Evolutionary conservation across 2,888 invertebrate species (phyloP).

Genomic region (Sphinx pinastri): DNA sequence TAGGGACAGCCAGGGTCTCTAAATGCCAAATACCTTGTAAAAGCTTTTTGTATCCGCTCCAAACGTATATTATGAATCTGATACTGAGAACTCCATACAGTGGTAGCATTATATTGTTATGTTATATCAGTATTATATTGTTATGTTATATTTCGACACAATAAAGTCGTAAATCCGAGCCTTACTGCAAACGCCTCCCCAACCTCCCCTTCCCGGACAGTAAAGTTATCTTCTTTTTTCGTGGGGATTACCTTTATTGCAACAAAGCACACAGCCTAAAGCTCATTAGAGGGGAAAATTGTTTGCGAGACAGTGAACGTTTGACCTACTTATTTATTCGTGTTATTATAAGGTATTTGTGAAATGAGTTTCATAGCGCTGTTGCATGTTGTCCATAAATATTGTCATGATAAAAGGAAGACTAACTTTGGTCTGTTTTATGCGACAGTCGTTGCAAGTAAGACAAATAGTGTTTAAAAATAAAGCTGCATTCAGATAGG

Average conservation of each 20-base stretch:
- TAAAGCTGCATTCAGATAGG: no score
- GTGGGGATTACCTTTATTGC: constrained; percentile 20
- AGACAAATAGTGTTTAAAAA: not conserved
- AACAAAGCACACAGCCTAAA: constrained; percentile 22
- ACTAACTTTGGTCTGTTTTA: no score
- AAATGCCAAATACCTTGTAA: no score
- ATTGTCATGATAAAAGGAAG: not conserved
- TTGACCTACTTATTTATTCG: constrained; percentile 14
- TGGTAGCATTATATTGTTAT: no score
- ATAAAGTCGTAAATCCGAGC: not conserved
- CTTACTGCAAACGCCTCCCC: not conserved
- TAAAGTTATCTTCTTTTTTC: constrained; percentile 22
- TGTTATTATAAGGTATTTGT: not conserved
- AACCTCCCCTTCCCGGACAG: not conserved
- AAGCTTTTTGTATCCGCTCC: no score
- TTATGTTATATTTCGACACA: not conserved
- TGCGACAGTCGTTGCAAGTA: not conserved
- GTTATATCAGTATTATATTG: not conserved
- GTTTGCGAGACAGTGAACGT: constrained; percentile 15
- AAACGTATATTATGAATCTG: no score
- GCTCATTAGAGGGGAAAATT: constrained; percentile 25
- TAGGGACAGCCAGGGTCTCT: no score
- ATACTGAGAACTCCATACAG: no score
- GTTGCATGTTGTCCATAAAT: not conserved
- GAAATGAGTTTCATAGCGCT: constrained; percentile 8